Percentiles rank a stretch among this genome's conserved stretches.
Evolutionary conservation across 2,113 vertebrate species (phyloP).

Genomic region (Ornithorhynchus anatinus): DNA sequence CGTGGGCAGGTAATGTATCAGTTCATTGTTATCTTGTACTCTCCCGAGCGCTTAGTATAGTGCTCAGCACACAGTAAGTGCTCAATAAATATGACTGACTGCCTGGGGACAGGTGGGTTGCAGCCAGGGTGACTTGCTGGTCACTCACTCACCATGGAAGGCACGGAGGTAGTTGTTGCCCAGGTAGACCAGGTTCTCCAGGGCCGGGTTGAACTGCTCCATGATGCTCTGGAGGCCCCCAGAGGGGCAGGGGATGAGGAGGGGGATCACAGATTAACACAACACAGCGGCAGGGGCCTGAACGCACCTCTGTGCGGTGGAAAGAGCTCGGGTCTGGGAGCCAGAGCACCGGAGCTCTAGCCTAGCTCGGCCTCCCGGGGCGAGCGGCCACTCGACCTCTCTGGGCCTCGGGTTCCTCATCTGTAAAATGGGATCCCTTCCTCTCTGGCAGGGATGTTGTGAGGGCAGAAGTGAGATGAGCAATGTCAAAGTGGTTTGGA

Average conservation of each 20-base stretch:
- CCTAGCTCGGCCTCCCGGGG: not conserved
- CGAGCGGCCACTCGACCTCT: not conserved
- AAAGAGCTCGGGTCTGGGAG: not conserved
- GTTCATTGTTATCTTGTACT: too few species aligned
- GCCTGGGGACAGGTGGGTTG: not conserved
- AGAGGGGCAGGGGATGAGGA: too few species aligned
- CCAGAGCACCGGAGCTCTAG: not conserved
- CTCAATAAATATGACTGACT: rapidly evolving
- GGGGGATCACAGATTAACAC: too few species aligned
- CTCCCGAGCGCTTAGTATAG: too few species aligned
- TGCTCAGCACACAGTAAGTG: too few species aligned
- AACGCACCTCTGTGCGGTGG: too few species aligned
- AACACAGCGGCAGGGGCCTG: too few species aligned
- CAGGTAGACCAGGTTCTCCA: conserved; percentile 88
- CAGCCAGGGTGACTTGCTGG: rapidly evolving
- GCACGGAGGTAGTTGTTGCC: conserved; percentile 90
- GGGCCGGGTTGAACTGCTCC: conserved; percentile 90
- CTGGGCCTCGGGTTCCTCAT: not conserved
- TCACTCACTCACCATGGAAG: conserved; percentile 79
- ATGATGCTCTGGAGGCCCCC: conserved; percentile 78
- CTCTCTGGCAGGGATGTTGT: not conserved
- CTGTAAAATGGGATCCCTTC: not conserved
- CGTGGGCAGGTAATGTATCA: too few species aligned
- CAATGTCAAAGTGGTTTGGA: too few species aligned
- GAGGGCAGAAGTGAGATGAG: not conserved